A percentile compares a stretch with the other conserved stretches of the same genome.
Conservation (phyloP, 1,140 invertebrate genomes). For the Nasonia vitripennis region DNA sequence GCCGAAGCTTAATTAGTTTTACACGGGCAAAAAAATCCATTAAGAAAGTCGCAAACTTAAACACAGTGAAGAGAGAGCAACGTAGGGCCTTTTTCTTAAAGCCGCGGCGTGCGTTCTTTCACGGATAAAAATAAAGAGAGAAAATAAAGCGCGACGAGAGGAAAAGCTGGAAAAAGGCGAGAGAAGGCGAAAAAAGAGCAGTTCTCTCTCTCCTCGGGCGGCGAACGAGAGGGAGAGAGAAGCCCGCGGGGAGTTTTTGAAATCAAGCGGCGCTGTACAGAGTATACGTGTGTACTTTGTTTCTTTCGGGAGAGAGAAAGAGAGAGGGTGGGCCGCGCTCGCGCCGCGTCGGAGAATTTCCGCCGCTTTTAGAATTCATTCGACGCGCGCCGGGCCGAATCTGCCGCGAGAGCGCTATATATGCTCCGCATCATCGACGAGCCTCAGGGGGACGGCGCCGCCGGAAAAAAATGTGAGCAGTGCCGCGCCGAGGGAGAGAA, state of each 20-base stretch:
- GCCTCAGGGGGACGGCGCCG: too few species aligned
- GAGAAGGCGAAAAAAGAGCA: constrained; percentile 8
- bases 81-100: background rate
- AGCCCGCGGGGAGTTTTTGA: constrained; percentile 22
- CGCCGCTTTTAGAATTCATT: background rate
- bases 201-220: background rate
- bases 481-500: too few species aligned
- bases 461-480: too few species aligned
- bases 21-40: background rate
- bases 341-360: background rate
- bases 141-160: background rate
- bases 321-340: background rate
- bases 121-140: constrained; percentile 7
- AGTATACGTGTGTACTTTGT: too few species aligned
- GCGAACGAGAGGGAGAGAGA: background rate
- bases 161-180: background rate
- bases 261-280: background rate
- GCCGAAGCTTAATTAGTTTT: constrained; percentile 5
- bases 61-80: background rate
- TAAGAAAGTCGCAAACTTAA: constrained; percentile 25
- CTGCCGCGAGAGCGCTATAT: too few species aligned
- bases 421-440: too few species aligned
- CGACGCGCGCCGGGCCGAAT: background rate
- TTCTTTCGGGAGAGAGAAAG: background rate
- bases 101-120: background rate